Evolutionary conservation across 2,113 vertebrate species (phyloP).

Genomic region (Empidonax alnorum): DNA sequence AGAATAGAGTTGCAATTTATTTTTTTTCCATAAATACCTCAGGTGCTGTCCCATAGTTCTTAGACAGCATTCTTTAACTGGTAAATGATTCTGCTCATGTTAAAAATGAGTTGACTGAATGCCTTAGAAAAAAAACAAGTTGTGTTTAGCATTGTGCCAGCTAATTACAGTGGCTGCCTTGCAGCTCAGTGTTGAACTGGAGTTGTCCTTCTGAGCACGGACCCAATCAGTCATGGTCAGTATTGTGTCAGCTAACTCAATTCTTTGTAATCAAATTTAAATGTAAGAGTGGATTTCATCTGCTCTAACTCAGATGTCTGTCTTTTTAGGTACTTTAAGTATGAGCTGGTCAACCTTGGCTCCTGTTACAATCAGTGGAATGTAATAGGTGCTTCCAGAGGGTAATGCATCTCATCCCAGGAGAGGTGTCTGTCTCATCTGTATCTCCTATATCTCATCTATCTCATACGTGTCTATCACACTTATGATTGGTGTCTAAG

Average conservation of each 20-base stretch:
- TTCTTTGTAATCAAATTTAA: conserved; percentile 60
- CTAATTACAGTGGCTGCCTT: conserved; percentile 42
- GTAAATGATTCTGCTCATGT: background rate
- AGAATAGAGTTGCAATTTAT: background rate
- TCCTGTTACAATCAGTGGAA: conserved; percentile 35
- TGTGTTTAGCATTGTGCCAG: background rate
- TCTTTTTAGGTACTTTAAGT: conserved; percentile 2
- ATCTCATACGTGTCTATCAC: conserved; percentile 18
- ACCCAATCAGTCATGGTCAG: conserved; percentile 55
- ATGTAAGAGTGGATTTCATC: conserved; percentile 7
- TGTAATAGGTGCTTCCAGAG: conserved; percentile 50
- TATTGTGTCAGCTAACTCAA: conserved; percentile 50
- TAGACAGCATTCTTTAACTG: background rate
- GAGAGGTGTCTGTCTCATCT: conserved; percentile 38
- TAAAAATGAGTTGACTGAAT: background rate
- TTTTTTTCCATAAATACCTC: background rate
- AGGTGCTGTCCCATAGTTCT: background rate
- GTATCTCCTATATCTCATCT: conserved; percentile 13
- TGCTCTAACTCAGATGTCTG: conserved; percentile 23
- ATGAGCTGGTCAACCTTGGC: conserved; percentile 17
- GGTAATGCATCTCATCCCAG: conserved; percentile 26
- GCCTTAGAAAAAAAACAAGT: background rate
- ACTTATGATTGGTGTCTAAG: conserved; percentile 47
- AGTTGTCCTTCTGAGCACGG: conserved; percentile 18
- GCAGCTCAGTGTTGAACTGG: background rate